Conservation (phyloP, 2,888 invertebrate species). For the Siphlonurus alternatus region DNA sequence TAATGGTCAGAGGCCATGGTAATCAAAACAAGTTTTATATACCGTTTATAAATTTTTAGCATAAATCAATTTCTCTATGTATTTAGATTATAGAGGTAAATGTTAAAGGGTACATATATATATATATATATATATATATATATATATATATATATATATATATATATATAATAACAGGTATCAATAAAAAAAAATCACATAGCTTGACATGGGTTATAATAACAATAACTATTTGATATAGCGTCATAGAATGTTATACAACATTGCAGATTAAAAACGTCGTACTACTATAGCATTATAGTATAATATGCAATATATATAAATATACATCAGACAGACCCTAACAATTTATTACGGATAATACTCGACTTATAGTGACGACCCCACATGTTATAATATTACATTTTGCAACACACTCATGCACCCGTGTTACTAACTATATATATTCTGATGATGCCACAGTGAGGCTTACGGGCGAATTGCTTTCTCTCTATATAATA, state of each 20-base stretch:
- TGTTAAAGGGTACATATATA: neutral
- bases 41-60: no score
- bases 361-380: neutral
- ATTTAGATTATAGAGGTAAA: no score
- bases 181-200: neutral
- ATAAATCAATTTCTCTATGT: no score
- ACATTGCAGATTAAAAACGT: no score
- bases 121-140: neutral
- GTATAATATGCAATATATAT: no score
- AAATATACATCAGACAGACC: neutral
- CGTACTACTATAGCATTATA: neutral
- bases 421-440: no score
- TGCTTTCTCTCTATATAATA: neutral
- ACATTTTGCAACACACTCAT: no score
- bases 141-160: neutral
- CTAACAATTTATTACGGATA: neutral
- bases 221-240: neutral
- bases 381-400: neutral
- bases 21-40: neutral
- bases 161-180: neutral
- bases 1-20: no score
- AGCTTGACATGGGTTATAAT: neutral
- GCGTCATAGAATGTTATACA: neutral
- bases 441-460: no score
- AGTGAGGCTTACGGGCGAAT: neutral